Evolutionary conservation across 92 coral and sea anemone species (phyloP).

Genomic region (Bergia sp.): DNA sequence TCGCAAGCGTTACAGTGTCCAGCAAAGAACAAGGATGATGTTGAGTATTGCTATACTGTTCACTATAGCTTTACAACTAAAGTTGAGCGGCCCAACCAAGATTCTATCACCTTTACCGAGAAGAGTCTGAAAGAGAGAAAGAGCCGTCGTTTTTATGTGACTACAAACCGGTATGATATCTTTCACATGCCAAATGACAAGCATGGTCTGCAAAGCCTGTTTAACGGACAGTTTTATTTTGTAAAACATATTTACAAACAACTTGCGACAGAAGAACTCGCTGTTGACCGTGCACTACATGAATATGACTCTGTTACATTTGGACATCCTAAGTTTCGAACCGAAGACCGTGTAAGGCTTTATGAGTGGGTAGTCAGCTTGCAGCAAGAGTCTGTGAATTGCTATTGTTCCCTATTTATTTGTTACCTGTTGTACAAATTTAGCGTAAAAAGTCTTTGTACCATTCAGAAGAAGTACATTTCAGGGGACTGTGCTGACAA

Average conservation of each 20-base stretch:
- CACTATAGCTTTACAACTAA: slow-evolving; percentile 27
- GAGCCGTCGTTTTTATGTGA: background rate
- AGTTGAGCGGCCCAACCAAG: background rate
- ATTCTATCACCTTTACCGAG: background rate
- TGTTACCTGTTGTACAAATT: slow-evolving; percentile 61
- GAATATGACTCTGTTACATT: slow-evolving; percentile 67
- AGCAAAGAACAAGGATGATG: background rate
- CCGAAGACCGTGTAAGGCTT: background rate
- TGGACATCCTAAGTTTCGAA: slow-evolving; percentile 20
- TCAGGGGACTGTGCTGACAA: slow-evolving; percentile 19
- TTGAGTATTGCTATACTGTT: slow-evolving; percentile 55
- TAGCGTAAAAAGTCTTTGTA: background rate
- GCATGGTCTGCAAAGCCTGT: background rate
- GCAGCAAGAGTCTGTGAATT: background rate
- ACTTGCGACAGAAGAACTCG: background rate
- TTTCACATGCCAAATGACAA: slow-evolving; percentile 37
- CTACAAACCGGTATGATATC: slow-evolving; percentile 66
- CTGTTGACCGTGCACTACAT: slow-evolving; percentile 49
- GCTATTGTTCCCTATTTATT: slow-evolving; percentile 42
- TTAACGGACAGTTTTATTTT: slow-evolving; percentile 63
- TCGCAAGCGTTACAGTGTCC: slow-evolving; percentile 26
- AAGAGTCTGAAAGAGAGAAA: background rate
- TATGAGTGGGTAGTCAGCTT: slow-evolving; percentile 30
- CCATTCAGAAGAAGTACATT: background rate
- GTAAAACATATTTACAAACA: slow-evolving; percentile 37